These are phyloP conservation scores for Rhodeus uyekii DNA, from an alignment of 2,797 vertebrate species.

Conservation along the genomic window DNA sequence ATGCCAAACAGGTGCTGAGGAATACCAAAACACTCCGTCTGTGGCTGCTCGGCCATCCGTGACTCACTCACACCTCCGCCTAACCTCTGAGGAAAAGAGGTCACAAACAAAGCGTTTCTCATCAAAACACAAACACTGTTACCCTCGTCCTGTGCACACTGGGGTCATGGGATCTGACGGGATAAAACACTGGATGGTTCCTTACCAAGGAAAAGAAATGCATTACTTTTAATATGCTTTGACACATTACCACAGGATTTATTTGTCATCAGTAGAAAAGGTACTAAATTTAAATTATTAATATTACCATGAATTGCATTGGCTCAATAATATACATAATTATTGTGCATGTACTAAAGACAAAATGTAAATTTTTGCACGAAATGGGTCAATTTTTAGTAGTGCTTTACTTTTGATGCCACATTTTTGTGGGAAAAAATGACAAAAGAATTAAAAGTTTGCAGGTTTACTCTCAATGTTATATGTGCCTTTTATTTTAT, in stretches of 20 bases:
- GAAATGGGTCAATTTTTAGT: neutral
- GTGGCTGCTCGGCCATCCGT: neutral
- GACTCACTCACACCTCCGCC: neutral
- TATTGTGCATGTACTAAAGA: neutral
- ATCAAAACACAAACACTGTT: slow-evolving; percentile 12
- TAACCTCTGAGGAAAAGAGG: slow-evolving; percentile 2
- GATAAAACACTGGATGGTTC: neutral
- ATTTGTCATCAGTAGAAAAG: neutral
- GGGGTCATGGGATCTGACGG: neutral
- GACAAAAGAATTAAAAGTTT: neutral
- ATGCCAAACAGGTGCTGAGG: neutral
- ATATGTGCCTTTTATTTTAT: neutral
- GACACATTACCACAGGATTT: neutral
- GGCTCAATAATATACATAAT: neutral
- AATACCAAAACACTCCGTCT: slow-evolving; percentile 16
- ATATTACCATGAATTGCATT: neutral
- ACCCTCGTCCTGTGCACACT: neutral
- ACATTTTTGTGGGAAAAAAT: too few relatives aligned
- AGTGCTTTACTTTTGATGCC: too few relatives aligned
- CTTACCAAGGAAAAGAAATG: neutral
- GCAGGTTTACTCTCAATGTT: neutral
- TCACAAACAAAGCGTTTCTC: neutral
- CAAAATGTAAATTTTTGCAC: neutral
- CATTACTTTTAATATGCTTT: neutral
- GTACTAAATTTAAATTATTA: neutral